Percentiles rank a stretch among this genome's conserved stretches.
Conservation (phyloP, 2,113 vertebrate genomes). For the Prionailurus viverrinus region DNA sequence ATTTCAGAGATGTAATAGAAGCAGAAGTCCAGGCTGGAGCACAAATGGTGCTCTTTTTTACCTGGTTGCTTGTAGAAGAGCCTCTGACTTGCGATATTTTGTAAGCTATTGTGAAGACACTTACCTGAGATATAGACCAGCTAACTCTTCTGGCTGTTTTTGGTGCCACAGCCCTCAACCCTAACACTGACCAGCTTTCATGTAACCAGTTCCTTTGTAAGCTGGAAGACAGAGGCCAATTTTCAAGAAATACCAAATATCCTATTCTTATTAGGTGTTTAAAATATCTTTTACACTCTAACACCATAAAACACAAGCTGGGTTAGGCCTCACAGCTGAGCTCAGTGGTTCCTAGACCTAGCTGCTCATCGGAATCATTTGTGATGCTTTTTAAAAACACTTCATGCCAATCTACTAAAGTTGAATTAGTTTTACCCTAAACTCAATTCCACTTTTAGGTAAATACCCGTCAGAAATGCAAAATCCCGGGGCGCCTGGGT, state of each 20-base stretch:
- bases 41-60: not conserved
- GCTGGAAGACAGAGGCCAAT: not conserved
- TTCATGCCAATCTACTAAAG: not conserved
- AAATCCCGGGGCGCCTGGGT: not conserved
- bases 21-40: not conserved
- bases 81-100: not conserved
- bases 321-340: not conserved
- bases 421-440: not conserved
- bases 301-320: not conserved
- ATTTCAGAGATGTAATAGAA: not conserved
- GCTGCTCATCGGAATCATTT: not conserved
- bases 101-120: not conserved
- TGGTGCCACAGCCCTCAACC: not conserved
- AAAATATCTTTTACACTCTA: not conserved
- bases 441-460: not conserved
- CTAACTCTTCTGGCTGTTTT: not conserved
- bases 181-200: not conserved
- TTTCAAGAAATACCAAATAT: slow-evolving; percentile 1
- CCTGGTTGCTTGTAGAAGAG: not conserved
- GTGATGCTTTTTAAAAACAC: not conserved
- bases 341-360: not conserved
- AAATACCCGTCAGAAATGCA: not conserved
- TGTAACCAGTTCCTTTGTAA: not conserved
- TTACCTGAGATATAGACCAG: not conserved
- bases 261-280: not conserved